These are phyloP conservation scores for Brachynemurus nebulosus DNA, from an alignment of 2,888 invertebrate genomes.

Conservation along the genomic window DNA sequence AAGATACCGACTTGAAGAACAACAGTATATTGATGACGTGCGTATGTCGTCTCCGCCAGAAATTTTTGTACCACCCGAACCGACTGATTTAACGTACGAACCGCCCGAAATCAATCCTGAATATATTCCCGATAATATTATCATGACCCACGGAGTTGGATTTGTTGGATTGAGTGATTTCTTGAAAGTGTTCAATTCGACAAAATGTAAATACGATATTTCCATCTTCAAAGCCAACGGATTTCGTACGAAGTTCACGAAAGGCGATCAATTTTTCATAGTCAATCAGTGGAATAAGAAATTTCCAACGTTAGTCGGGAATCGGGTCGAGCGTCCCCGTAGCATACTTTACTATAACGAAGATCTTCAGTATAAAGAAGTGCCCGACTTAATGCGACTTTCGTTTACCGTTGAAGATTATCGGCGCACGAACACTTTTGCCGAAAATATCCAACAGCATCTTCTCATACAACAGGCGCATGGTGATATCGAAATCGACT, in stretches of 20 bases:
- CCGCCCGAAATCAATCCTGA: neutral
- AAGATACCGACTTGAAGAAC: neutral
- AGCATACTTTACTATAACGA: no score
- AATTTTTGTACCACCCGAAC: neutral
- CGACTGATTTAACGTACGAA: neutral
- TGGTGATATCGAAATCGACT: slow-evolving; percentile 2
- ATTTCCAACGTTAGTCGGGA: no score
- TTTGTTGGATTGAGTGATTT: no score
- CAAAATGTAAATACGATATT: no score
- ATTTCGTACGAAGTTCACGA: neutral
- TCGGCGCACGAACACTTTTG: neutral
- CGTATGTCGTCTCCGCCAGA: neutral
- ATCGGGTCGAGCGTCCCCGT: no score
- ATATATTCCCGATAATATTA: no score
- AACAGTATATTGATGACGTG: no score
- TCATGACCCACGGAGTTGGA: no score
- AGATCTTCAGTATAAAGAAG: no score
- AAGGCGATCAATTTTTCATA: neutral
- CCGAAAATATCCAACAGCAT: neutral
- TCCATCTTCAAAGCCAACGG: neutral
- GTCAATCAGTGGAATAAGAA: neutral
- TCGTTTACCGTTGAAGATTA: neutral
- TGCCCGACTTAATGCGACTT: neutral
- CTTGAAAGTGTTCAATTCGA: no score
- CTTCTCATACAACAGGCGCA: neutral